These are phyloP conservation scores for Umimayanthus kanabou DNA, from an alignment of 92 coral and sea anemone genomes.

Conservation along the genomic window DNA sequence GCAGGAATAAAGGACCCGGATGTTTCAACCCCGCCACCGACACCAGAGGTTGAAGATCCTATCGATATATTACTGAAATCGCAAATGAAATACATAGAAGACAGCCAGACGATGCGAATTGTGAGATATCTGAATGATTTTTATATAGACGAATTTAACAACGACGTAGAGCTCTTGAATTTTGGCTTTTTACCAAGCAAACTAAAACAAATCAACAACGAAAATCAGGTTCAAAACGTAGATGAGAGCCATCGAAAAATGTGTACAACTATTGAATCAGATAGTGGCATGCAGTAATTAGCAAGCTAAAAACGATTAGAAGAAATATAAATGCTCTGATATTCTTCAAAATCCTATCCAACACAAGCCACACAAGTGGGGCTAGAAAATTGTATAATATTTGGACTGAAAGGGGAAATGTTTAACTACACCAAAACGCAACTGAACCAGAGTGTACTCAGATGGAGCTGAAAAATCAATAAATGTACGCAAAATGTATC, in stretches of 20 bases:
- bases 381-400: no score
- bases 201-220: not conserved
- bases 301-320: no score
- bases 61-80: not conserved
- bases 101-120: conserved; percentile 2
- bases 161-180: not conserved
- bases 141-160: not conserved
- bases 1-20: conserved; percentile 21
- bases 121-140: not conserved
- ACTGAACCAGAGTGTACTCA: no score
- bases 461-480: no score
- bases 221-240: not conserved
- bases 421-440: no score
- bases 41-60: conserved; percentile 2
- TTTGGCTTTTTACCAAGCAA: not conserved
- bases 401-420: no score
- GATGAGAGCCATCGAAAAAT: not conserved
- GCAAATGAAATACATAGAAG: not conserved
- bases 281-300: no score
- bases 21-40: not conserved
- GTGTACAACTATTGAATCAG: no score
- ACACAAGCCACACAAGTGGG: no score
- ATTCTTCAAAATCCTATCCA: no score
- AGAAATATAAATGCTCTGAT: no score
- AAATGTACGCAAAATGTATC: no score